Conservation (phyloP, 2,113 vertebrate genomes). For the Irena cyanogastra region DNA sequence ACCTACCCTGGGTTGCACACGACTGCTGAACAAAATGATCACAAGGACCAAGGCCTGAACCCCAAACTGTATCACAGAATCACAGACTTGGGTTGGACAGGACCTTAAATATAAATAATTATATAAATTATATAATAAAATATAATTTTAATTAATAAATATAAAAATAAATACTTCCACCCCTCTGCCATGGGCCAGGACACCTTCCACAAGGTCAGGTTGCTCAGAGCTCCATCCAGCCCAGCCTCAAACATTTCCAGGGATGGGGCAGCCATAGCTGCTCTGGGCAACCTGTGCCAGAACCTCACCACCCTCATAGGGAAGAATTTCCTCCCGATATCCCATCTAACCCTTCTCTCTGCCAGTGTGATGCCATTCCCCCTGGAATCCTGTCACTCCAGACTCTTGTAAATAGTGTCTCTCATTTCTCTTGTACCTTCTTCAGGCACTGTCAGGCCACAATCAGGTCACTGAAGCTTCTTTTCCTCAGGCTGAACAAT, state of each 20-base stretch:
- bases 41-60: not conserved
- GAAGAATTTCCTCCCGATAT: not conserved
- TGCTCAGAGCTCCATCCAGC: not conserved
- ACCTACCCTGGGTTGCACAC: not conserved
- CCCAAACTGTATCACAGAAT: not conserved
- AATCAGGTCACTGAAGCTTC: not conserved
- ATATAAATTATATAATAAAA: no score
- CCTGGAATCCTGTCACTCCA: not conserved
- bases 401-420: not conserved
- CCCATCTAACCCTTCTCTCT: not conserved
- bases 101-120: not conserved
- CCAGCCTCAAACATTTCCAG: not conserved
- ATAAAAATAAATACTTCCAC: no score
- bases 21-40: accelerated
- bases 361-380: not conserved
- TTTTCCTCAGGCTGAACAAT: not conserved
- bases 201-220: not conserved
- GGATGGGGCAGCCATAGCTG: not conserved
- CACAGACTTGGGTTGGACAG: not conserved
- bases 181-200: not conserved
- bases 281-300: not conserved
- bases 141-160: no score
- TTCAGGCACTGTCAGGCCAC: not conserved
- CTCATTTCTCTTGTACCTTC: not conserved
- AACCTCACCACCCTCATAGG: not conserved